phyloP scores from a whole-genome alignment of 2,888 invertebrate genomes.

The Lithophane socia region DNA sequence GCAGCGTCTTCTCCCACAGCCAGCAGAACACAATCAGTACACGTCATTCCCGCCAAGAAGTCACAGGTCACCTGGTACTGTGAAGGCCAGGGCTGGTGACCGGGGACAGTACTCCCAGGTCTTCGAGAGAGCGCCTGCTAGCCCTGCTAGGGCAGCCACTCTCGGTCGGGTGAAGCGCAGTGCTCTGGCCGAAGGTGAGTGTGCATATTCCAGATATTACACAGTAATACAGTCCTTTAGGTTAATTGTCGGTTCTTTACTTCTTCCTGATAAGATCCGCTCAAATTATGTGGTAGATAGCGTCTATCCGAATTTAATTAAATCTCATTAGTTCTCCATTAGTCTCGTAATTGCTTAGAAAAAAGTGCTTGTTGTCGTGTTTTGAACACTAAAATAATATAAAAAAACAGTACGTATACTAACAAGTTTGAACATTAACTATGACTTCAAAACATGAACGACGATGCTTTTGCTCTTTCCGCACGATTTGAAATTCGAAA shows the following conservation, averaged over 20 bases:
- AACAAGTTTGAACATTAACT: not conserved
- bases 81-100: slow-evolving; percentile 85
- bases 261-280: too few relatives aligned
- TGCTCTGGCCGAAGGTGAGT: slow-evolving; percentile 82
- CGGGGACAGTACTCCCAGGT: slow-evolving; percentile 89
- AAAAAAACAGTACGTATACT: not conserved
- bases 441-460: not conserved
- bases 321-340: too few relatives aligned
- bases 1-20: slow-evolving; percentile 85
- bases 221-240: not conserved
- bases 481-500: not conserved
- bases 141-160: slow-evolving; percentile 86
- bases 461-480: not conserved
- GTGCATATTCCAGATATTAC: not conserved
- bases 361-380: not conserved
- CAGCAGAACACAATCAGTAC: slow-evolving; percentile 86
- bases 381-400: not conserved
- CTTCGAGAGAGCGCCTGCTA: slow-evolving; percentile 90
- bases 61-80: slow-evolving; percentile 81
- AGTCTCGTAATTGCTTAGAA: too few relatives aligned
- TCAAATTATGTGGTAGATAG: not conserved
- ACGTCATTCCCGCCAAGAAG: slow-evolving; percentile 86
- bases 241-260: not conserved
- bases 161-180: slow-evolving; percentile 84
- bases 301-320: too few relatives aligned